Evolutionary conservation across 2,888 invertebrate genomes (phyloP), one percentile per base, ranked within the genome.

Genomic region (Ganaspis brasiliensis): DNA sequence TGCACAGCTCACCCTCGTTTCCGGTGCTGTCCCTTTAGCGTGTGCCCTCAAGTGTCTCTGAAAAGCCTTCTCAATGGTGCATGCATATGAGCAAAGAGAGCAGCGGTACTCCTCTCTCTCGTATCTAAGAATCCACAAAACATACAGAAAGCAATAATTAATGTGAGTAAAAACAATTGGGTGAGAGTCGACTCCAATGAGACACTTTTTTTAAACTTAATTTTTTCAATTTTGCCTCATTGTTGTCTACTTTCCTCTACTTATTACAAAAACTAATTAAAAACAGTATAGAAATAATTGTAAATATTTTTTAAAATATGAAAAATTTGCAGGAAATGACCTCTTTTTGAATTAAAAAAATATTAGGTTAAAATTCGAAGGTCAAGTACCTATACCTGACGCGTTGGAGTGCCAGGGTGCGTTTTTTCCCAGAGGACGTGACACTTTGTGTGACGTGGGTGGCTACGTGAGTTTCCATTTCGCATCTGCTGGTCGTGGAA

Each of bases 11-110:
- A 92, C 91, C 82, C 91, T 91, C n/a, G 89, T 91, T 73, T 91
- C 90, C 70, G 90, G 88, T 12, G 91, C 91, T 5, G 88, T 86
- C 63, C 92, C 92, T 45, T 87, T 86, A 52, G 92, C 92, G 81
- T 92, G 92, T n/a, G 91, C 90, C 77, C 92, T 91, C 73, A 93
- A 85, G 84, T 93, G 93, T 82, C 92, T 92, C 70, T 93, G 91
- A 79, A 93, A 93, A 1, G 93, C 93, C 82, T 93, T 93, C 84
- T 93, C 93, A 79, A 93, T 93, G 21, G 93, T 93, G 83, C 93
- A 93, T 1, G 92, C 92, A 82, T 93, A 93, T 1, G 93, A 91
- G 86, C 93, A 93, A 75, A 92, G 85, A 24, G 92, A 92, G 86
- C 93, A 93, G 35, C 92, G 90, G 83, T 93, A 93, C 84, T 93